Evolutionary conservation across 2,888 invertebrate genomes (phyloP).

Genomic region (Ennomos fuscantarius): DNA sequence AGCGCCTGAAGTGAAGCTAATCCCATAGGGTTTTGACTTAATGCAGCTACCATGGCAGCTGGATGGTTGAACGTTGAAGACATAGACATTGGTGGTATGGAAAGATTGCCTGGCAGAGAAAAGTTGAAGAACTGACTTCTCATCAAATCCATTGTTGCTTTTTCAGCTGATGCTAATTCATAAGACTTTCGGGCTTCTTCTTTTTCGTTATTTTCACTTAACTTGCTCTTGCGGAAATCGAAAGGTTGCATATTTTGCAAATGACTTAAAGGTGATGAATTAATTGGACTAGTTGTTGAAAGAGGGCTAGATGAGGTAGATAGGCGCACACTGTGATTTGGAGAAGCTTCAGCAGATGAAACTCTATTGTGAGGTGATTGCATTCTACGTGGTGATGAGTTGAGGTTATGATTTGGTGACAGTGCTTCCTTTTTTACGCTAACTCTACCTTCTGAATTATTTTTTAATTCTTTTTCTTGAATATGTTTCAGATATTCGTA

Average conservation of each 20-base stretch:
- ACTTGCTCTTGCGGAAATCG: conserved; percentile 91
- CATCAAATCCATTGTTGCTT: conserved; percentile 86
- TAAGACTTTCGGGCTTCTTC: conserved; percentile 79
- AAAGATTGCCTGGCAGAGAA: conserved; percentile 84
- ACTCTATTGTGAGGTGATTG: conserved; percentile 64
- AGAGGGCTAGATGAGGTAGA: conserved; percentile 80
- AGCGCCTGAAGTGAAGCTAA: conserved; percentile 87
- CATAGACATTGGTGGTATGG: conserved; percentile 84
- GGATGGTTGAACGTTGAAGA: conserved; percentile 85
- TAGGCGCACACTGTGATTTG: conserved; percentile 67
- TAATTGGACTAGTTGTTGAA: conserved; percentile 85
- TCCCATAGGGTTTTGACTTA: conserved; percentile 85
- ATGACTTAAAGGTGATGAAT: conserved; percentile 92
- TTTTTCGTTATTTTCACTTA: conserved; percentile 66
- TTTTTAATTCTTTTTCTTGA: conserved; percentile 66
- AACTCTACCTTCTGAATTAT: conserved; percentile 47
- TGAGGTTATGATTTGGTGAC: conserved; percentile 62
- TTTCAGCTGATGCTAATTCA: conserved; percentile 66
- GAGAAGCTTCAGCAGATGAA: conserved; percentile 73
- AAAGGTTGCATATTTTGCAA: conserved; percentile 98
- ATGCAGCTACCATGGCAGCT: conserved; percentile 87
- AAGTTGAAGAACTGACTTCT: conserved; percentile 87
- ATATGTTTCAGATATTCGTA: conserved; percentile 72
- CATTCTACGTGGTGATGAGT: conserved; percentile 55
- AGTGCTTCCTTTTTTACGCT: conserved; percentile 66